phyloP scores from a whole-genome alignment of 2,797 vertebrate species.

The Morelia viridis region DNA sequence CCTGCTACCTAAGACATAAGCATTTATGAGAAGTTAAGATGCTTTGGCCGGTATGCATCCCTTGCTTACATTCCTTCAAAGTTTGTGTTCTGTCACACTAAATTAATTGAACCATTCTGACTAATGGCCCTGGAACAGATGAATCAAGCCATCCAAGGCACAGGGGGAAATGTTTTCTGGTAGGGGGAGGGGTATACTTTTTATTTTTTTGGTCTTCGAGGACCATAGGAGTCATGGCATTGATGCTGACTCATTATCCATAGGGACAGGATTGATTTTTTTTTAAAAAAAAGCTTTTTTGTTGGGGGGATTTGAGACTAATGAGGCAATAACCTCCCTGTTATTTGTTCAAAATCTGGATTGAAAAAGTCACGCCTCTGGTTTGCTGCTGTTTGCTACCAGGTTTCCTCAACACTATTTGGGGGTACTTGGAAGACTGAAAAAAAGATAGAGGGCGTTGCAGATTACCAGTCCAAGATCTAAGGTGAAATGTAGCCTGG shows the following conservation, averaged over 20 bases:
- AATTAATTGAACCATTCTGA: neutral
- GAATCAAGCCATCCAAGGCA: neutral
- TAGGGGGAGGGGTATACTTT: neutral
- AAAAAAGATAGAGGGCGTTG: neutral
- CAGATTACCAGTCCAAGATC: neutral
- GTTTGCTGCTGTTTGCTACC: neutral
- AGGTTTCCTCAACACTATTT: neutral
- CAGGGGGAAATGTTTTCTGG: neutral
- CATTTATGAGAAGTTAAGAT: neutral
- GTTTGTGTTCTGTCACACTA: neutral
- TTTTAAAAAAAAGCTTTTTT: neutral
- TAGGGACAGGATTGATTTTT: neutral
- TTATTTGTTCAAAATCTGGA: neutral
- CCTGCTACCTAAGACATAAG: neutral
- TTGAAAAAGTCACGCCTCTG: neutral
- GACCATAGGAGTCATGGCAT: neutral
- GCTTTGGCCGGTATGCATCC: neutral
- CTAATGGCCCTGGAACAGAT: neutral
- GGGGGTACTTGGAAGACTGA: neutral
- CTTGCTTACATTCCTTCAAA: neutral
- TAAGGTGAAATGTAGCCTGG: neutral
- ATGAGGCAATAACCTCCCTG: neutral
- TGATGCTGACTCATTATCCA: neutral
- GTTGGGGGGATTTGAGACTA: neutral
- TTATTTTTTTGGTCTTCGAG: neutral